Conservation (phyloP, 2,113 vertebrate species). For the Chauna torquata region DNA sequence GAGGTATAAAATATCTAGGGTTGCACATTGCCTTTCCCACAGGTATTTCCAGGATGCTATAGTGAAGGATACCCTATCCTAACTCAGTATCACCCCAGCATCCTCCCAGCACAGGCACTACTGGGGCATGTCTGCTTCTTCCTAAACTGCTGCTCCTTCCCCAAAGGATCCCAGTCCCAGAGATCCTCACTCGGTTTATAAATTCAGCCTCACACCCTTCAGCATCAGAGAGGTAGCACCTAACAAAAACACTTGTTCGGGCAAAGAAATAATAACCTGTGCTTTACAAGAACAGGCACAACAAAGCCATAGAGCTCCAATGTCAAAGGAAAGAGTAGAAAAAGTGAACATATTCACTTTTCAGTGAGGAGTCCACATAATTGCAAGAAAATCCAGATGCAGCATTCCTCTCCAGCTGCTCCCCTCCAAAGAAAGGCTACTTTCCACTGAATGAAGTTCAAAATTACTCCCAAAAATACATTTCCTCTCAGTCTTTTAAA, state of each 20-base stretch:
- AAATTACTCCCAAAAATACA: background rate
- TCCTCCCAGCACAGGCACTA: fast-evolving
- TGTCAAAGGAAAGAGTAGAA: background rate
- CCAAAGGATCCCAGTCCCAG: background rate
- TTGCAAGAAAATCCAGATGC: background rate
- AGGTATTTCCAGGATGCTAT: background rate
- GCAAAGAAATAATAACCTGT: background rate
- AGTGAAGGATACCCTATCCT: background rate
- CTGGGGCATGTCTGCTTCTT: background rate
- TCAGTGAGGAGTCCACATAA: background rate
- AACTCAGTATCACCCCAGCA: background rate
- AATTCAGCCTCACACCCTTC: background rate
- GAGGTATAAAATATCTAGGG: background rate
- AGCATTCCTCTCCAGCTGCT: background rate
- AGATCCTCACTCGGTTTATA: background rate
- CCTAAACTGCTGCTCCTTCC: background rate
- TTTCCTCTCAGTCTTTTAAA: background rate
- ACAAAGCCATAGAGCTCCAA: background rate
- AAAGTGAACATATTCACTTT: background rate
- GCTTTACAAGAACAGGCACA: background rate
- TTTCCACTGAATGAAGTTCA: background rate
- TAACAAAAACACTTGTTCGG: background rate
- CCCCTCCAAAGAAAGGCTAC: background rate
- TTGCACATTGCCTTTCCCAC: background rate
- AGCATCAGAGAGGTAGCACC: background rate